A percentile compares a stretch with the other conserved stretches of the same genome.
Evolutionary conservation across 2,113 vertebrate genomes (phyloP).

Genomic region (Pygoscelis antarcticus): DNA sequence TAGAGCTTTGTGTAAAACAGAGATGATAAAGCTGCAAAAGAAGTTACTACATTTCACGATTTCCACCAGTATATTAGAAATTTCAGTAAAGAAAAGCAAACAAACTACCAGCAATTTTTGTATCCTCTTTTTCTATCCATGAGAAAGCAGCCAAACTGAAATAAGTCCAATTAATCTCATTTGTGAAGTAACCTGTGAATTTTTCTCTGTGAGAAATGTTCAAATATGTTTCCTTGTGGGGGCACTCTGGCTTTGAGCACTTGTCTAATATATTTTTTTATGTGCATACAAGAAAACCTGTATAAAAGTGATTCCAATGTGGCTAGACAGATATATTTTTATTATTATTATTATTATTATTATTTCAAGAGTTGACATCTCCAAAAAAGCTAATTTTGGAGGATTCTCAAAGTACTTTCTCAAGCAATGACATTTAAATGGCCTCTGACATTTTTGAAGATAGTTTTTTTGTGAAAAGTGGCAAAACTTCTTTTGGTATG

Average conservation of each 20-base stretch:
- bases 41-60: background rate
- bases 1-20: background rate
- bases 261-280: background rate
- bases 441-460: background rate
- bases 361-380: background rate
- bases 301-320: background rate
- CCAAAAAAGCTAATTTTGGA: background rate
- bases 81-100: background rate
- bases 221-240: background rate
- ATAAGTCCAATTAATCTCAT: background rate
- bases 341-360: background rate
- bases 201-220: background rate
- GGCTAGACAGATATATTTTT: background rate
- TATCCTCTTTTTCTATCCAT: background rate
- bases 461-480: slow-evolving; percentile 1
- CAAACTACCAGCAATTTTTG: background rate
- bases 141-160: background rate
- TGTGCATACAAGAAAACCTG: background rate
- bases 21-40: background rate
- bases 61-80: background rate
- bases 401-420: background rate
- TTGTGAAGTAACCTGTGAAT: background rate
- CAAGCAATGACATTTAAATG: slow-evolving; percentile 28
- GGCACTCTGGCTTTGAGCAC: background rate
- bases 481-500: background rate